Conservation (phyloP, 2,113 vertebrate species). For the Rhinogobius similis region DNA sequence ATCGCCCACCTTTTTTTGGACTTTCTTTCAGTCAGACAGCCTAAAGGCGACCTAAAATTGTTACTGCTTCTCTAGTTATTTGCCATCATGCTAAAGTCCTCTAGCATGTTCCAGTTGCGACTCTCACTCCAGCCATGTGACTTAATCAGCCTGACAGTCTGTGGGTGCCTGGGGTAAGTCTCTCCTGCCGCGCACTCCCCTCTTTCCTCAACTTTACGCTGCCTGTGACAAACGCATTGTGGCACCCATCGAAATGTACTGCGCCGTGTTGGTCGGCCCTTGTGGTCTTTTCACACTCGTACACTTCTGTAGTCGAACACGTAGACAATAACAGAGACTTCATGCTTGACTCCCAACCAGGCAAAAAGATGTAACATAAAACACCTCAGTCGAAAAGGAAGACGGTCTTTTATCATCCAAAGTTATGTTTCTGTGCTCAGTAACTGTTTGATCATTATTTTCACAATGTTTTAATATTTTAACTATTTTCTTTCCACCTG, state of each 20-base stretch:
- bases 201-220: constrained; percentile 80
- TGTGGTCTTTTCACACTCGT: constrained; percentile 47
- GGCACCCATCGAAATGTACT: constrained; percentile 80
- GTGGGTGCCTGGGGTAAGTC: constrained; percentile 82
- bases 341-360: constrained; percentile 24
- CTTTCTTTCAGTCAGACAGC: not conserved
- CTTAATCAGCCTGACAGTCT: constrained; percentile 91
- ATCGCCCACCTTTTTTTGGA: not conserved
- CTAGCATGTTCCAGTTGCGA: constrained; percentile 67
- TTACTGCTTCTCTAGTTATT: constrained; percentile 60
- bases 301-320: constrained; percentile 23
- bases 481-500: not conserved
- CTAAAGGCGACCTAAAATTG: constrained; percentile 34
- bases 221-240: constrained; percentile 85
- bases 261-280: constrained; percentile 58
- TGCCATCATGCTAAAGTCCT: constrained; percentile 58
- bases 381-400: too few species aligned
- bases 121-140: constrained; percentile 78
- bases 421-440: too few species aligned
- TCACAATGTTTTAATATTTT: too few species aligned
- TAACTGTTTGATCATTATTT: too few species aligned
- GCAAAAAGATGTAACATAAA: not conserved
- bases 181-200: constrained; percentile 72
- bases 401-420: too few species aligned
- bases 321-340: constrained; percentile 24